Base-by-base conservation (phyloP, 2,797 vertebrate genomes). In the Kryptolebias ocellatus region DNA sequence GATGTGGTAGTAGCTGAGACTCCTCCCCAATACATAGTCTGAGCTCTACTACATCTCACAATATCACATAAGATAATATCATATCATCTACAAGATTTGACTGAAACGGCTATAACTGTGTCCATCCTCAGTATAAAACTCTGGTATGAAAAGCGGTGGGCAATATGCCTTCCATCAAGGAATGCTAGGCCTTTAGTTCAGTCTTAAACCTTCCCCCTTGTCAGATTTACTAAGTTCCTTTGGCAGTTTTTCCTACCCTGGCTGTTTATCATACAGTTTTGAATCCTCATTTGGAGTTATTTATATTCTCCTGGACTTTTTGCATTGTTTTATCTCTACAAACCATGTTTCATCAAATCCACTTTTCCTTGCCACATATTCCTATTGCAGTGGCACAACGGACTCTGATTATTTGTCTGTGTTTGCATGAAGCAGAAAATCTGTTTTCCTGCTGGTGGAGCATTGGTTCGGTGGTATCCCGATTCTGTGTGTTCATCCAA, bases 391-490 rank as follows among this genome's bases (percentile, higher is more conserved):
- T 64, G 59, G 71, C 50, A 67, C 39, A 62, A 53, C 53, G 39
- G 49, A 68, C 67, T 60, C 80, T 84, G 87, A 90, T 82, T 77
- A 57, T 83, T 69, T 52, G 67, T 51, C 49, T 62, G 47, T 69
- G 45, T 76, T 82, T 78, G 78, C 76, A 74, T 73, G 70, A 79
- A 62, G 67, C 64, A 50, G 79, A 67, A 85, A 84, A 75, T 84
- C 68, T 72, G 80, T 77, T 67, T 72, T 12, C 12, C 50, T 49
- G 72, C 64, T 60, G 63, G 73, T 24, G 69, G 72, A 53, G 67
- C 66, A 67, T 79, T 67, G 0, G 37, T 51, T 76, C 55, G 76
- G 67, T 60, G 64, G 77, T 72, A 74, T 65, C 46, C 70, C 29
- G 55, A 67, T 60, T 58, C 55, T 59, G 50, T 70, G 69, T 59